Conservation (phyloP, 2,797 vertebrate species). For the Cuniculus paca region DNA sequence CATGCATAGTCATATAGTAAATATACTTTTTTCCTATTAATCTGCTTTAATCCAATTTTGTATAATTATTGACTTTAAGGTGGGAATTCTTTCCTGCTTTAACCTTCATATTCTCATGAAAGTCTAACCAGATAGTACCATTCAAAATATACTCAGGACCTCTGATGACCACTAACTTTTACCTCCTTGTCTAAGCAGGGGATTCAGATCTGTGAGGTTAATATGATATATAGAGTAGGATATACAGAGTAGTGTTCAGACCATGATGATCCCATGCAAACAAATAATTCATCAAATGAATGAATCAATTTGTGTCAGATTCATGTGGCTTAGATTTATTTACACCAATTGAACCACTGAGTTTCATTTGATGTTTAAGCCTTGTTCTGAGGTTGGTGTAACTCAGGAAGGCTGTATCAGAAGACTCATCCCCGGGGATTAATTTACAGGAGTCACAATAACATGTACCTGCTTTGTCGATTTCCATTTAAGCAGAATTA, state of each 20-base stretch:
- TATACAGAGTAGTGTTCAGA: constrained; percentile 13
- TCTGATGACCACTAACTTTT: constrained; percentile 10
- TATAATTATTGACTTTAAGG: not conserved
- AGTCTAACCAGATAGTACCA: not conserved
- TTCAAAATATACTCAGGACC: constrained; percentile 20
- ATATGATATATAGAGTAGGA: not conserved
- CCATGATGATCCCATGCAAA: constrained; percentile 15
- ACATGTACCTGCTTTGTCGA: constrained; percentile 72
- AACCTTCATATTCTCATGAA: not conserved
- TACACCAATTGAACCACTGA: constrained; percentile 68
- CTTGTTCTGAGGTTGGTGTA: constrained; percentile 65
- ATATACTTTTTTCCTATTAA: not conserved
- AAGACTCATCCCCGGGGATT: constrained; percentile 62
- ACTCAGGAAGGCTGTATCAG: constrained; percentile 67
- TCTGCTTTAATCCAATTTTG: not conserved
- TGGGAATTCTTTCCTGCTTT: not conserved
- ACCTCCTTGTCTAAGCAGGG: not conserved
- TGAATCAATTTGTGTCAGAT: constrained; percentile 71
- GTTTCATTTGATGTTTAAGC: constrained; percentile 66
- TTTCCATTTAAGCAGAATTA: constrained; percentile 79
- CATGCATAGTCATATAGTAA: not conserved
- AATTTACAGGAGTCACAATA: constrained; percentile 68
- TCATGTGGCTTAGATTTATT: constrained; percentile 72
- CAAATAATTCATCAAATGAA: constrained; percentile 48
- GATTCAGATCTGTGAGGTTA: constrained; percentile 36